A percentile compares a stretch with the other conserved stretches of the same genome.
phyloP scores from a whole-genome alignment of 2,888 invertebrate species.

The Drosophila paramelanica region DNA sequence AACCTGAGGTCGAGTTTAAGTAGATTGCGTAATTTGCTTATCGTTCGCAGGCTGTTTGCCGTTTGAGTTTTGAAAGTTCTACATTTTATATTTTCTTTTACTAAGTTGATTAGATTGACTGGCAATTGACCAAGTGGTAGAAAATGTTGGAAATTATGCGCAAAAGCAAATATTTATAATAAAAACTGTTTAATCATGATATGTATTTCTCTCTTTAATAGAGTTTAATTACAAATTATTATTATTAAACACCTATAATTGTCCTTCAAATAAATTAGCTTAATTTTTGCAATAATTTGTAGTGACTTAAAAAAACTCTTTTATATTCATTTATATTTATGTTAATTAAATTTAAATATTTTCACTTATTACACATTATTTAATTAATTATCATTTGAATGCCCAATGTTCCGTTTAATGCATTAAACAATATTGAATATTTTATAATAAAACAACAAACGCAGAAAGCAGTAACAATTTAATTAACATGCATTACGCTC shows the following conservation, averaged over 20 bases:
- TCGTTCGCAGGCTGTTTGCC: constrained; percentile 44
- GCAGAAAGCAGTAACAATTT: constrained; percentile 16
- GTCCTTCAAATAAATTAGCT: background rate
- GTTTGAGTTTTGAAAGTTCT: constrained; percentile 25
- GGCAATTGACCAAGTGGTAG: background rate
- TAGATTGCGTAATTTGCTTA: constrained; percentile 60
- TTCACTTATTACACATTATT: background rate
- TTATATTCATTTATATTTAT: background rate
- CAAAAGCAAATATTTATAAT: background rate
- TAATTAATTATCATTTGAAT: constrained; percentile 3
- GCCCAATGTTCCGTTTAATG: background rate
- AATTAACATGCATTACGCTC: constrained; percentile 35
- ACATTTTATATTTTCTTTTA: constrained; percentile 11
- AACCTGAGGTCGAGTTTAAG: constrained; percentile 42
- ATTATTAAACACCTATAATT: background rate
- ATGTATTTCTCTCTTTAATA: no score
- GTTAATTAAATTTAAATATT: background rate
- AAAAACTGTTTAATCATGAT: background rate
- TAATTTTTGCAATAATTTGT: no score
- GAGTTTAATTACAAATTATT: no score
- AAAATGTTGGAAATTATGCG: background rate
- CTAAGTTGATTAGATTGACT: constrained; percentile 35
- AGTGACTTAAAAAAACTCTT: background rate
- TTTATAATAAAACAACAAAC: background rate
- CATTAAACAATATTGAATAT: constrained; percentile 7